phyloP scores from a whole-genome alignment of 1,140 invertebrate species.

The Diachasmimorpha longicaudata region DNA sequence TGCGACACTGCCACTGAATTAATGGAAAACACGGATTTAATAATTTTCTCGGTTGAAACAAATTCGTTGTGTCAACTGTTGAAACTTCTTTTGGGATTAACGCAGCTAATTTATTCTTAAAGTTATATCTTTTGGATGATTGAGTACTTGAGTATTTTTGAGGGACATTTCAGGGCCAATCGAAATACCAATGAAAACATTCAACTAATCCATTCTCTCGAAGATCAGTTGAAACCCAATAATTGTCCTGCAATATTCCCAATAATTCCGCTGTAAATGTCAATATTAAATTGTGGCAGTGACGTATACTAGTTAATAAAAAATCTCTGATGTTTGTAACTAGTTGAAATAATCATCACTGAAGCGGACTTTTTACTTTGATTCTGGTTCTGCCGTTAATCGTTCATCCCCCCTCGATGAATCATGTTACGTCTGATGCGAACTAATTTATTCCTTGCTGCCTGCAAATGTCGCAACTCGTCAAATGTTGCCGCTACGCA shows the following conservation, averaged over 20 bases:
- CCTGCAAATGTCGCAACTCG: slow-evolving; percentile 46
- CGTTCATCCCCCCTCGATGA: slow-evolving; percentile 24
- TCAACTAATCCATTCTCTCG: too few species aligned
- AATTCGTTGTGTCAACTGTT: not conserved
- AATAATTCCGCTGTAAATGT: not conserved
- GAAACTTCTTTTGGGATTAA: not conserved
- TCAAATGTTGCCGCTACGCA: slow-evolving; percentile 44
- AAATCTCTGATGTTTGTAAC: slow-evolving; percentile 49
- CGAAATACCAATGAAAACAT: too few species aligned
- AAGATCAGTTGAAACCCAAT: not conserved
- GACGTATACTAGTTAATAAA: slow-evolving; percentile 41
- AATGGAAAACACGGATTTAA: not conserved
- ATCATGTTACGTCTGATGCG: slow-evolving; percentile 51
- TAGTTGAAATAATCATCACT: slow-evolving; percentile 55
- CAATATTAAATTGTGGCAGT: slow-evolving; percentile 39
- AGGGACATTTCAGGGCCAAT: too few species aligned
- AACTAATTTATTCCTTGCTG: slow-evolving; percentile 43
- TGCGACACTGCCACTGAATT: slow-evolving; percentile 40
- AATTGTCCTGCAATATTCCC: not conserved
- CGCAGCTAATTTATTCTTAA: not conserved
- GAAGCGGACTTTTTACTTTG: slow-evolving; percentile 58
- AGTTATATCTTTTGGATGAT: too few species aligned
- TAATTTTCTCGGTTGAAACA: not conserved
- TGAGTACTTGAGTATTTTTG: too few species aligned
- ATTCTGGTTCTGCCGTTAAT: slow-evolving; percentile 50